Base-by-base conservation (phyloP, 2,888 invertebrate species). In the Ophion ellenae region DNA sequence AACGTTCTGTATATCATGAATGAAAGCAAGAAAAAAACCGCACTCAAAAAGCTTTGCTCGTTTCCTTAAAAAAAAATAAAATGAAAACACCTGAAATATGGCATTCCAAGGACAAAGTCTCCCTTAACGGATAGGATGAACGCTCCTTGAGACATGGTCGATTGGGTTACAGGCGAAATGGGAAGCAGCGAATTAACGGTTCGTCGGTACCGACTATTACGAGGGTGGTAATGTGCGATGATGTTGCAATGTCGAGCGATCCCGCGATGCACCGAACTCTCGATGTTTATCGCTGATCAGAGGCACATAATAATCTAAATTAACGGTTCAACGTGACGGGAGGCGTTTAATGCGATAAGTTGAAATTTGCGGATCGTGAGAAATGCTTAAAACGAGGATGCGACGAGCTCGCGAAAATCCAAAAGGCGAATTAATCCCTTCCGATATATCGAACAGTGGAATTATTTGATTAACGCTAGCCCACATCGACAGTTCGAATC, bases 361-460 rank as follows among this genome's bases (percentile, higher is more conserved):
- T 11, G 70, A 57, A 71, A 53, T 53, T 10, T 57, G 7, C n/a
- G 17, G 57, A 32, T 57, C 32, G 10, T 0, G n/a, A n/a, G 32
- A 57, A 32, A n/a, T 17, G 10, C 28, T 57, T 17, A n/a, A 28
- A 36, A 40, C 5, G 36, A 2, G 73, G 5, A 40, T 36, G 32
- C 32, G 32, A 32, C 32, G 32, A 32, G 32, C 36, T 61, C 36
- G 36, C 73, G 20, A 14, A 73, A 59, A 73, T 59, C n/a, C 53
- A 53, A 73, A 73, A 59, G 73, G 36, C n/a, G 36, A 40, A 73
- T 61, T 61, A 40, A 73, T 73, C 53, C 36, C 36, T 7, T 40
- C 36, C n/a, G 32, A 32, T 71, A 11, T 20, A 47, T 70, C 28
- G 14, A 5, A 4, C 10, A 9, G 24, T 47, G 6, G 14, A 28